Base-by-base conservation (phyloP, 2,113 vertebrate genomes). In the Ramphastos sulfuratus region DNA sequence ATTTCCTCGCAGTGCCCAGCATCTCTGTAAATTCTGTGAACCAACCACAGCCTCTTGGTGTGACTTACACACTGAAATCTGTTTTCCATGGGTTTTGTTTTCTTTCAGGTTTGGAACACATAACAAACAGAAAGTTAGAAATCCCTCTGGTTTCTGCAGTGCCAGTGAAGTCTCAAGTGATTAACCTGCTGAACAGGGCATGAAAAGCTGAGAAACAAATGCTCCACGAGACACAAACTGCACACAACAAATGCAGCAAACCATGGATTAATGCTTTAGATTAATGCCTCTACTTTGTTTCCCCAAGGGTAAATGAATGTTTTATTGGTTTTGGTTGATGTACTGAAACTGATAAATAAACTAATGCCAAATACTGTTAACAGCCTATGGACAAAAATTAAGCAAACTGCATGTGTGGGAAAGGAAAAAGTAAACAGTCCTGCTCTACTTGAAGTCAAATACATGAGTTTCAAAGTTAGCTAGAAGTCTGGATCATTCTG, bases 151-250 rank as follows among this genome's bases (percentile, higher is more conserved):
- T 67, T 89, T 93, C 67, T 83, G 13, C 60, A 65, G 54, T 39
- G 23, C 48, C 15, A 64, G 4, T 58, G 33, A 78, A 15, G 58
- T 74, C 79, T 90, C 71, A 74, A 64, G n/a, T 85, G 72, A 91
- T 85, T 81, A 95, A 94, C 60, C 56, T 6, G 5, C 54, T 0
- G 31, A 74, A 33, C 3, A 90, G 73, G 69, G 75, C 82, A 60
- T 79, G 56, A 91, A 92, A 82, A 60, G 15, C 33, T 91, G 9
- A 85, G 86, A 91, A 94, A 87, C 15, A 87, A 92, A 93, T 87
- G 69, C 91, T 96, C 91, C 91, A 82, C 1, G 0, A 60, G 48
- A 58, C 82, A 87, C 72, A 65, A 95, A 94, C 54, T 91, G n/a
- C 37, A 89, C 60, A 64, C 10, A 50, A 82, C 76, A 94, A 92